phyloP scores from a whole-genome alignment of 2,888 invertebrate species.

The Ditula angustiorana region DNA sequence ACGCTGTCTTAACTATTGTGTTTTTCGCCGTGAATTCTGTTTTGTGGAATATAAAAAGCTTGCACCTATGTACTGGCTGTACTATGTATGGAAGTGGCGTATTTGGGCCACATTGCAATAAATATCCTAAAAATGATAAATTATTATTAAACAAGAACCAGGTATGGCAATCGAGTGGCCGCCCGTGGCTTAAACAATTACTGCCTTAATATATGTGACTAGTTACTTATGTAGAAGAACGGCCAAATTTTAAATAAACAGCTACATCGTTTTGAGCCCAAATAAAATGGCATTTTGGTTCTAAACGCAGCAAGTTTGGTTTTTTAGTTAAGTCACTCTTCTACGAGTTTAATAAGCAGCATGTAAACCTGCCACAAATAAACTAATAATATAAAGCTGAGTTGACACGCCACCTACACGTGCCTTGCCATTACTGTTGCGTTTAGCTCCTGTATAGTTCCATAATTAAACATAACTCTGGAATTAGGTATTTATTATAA shows the following conservation, averaged over 20 bases:
- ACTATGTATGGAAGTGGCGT: background rate
- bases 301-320: background rate
- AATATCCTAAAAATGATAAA: background rate
- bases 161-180: background rate
- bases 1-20: background rate
- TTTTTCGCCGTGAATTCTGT: too few species aligned
- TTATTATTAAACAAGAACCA: conserved; percentile 16
- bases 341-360: background rate
- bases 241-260: background rate
- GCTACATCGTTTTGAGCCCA: background rate
- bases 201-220: conserved; percentile 1
- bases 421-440: conserved; percentile 1
- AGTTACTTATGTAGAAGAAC: background rate
- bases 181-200: conserved; percentile 4
- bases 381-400: conserved; percentile 19
- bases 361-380: conserved; percentile 13
- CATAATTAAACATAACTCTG: conserved; percentile 3
- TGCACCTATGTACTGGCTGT: background rate
- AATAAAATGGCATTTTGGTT: background rate
- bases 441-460: background rate
- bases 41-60: too few species aligned
- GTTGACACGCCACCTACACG: conserved; percentile 26
- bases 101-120: background rate
- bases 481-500: conserved; percentile 1
- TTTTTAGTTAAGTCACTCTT: background rate